Percentiles rank a stretch among this genome's conserved stretches.
phyloP scores from a whole-genome alignment of 1,140 invertebrate species.

The Bombus breviceps region DNA sequence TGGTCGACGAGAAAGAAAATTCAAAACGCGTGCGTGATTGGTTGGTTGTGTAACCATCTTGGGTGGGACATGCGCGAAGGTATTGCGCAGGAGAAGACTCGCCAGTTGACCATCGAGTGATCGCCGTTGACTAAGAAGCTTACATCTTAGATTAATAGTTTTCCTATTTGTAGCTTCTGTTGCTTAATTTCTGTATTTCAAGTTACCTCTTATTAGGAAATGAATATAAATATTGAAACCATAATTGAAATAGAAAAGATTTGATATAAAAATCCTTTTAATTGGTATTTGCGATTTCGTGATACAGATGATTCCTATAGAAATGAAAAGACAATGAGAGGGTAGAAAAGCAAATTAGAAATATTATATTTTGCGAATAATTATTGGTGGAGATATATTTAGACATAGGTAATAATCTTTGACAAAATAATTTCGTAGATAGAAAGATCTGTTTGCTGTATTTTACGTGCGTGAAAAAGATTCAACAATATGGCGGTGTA shows the following conservation, averaged over 20 bases:
- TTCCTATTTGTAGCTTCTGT: slow-evolving; percentile 50
- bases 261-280: slow-evolving; percentile 24
- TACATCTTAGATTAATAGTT: slow-evolving; percentile 48
- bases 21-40: slow-evolving; percentile 47
- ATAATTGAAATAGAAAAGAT: slow-evolving; percentile 19
- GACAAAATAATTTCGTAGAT: neutral
- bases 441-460: neutral
- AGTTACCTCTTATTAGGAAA: slow-evolving; percentile 26
- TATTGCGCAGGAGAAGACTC: slow-evolving; percentile 55
- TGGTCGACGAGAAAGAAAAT: slow-evolving; percentile 26
- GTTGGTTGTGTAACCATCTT: slow-evolving; percentile 27
- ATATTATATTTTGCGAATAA: slow-evolving; percentile 7
- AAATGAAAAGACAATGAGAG: slow-evolving; percentile 9
- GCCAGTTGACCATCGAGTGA: slow-evolving; percentile 62
- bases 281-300: slow-evolving; percentile 23
- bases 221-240: slow-evolving; percentile 28
- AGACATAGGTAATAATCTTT: slow-evolving; percentile 39
- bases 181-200: slow-evolving; percentile 24
- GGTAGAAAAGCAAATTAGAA: slow-evolving; percentile 1
- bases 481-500: slow-evolving; percentile 64
- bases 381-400: slow-evolving; percentile 35
- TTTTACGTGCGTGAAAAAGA: slow-evolving; percentile 24
- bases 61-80: slow-evolving; percentile 58
- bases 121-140: slow-evolving; percentile 44
- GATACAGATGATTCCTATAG: slow-evolving; percentile 23